Evolutionary conservation across 2,797 vertebrate species (phyloP), one percentile per base, ranked within the genome.

Genomic region (Sebastes diploproa): DNA sequence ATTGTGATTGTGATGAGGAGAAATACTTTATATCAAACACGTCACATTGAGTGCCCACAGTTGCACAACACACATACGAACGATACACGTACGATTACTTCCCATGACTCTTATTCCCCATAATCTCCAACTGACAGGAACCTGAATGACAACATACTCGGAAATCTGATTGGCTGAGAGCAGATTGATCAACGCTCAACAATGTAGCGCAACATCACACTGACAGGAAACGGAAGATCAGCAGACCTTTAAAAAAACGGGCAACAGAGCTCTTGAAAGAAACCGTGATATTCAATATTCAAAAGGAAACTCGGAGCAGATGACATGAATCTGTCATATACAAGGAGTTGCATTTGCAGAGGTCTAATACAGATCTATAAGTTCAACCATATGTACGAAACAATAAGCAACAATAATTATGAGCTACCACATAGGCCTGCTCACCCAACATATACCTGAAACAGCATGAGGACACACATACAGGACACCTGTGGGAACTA

Each of bases 91-190:
- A 29, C 14, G 62, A 75, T 76, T 54, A 58, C 20, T 65, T 83
- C 72, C 54, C 63, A 73, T 80, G 30, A 72, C 63, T 78, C 18
- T 78, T 42, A 42, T 52, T 81, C 50, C 72, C 50, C 69, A 38
- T 85, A 70, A 87, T 79, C 82, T 65, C 62, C 32, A 73, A 65
- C 87, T 63, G 82, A 66, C 83, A 84, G 66, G 69, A 92, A 90
- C 89, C 88, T 85, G 90, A 85, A 78, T 32, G 75, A 80, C 90
- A 18, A 25, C 90, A 89, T 86, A 66, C n/a, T 87, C 62, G 76
- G n/a, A 85, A 77, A 89, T 92, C 66, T 70, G 87, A 93, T 87
- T 82, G 65, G 83, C 75, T 73, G 63, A 86, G 77, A 82, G 88
- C 66, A 76, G 85, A 81, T 73, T 88, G 83, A 83, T 89, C 81